Base-by-base conservation (phyloP, 2,888 invertebrate species). In the Amphipyra berbera region DNA sequence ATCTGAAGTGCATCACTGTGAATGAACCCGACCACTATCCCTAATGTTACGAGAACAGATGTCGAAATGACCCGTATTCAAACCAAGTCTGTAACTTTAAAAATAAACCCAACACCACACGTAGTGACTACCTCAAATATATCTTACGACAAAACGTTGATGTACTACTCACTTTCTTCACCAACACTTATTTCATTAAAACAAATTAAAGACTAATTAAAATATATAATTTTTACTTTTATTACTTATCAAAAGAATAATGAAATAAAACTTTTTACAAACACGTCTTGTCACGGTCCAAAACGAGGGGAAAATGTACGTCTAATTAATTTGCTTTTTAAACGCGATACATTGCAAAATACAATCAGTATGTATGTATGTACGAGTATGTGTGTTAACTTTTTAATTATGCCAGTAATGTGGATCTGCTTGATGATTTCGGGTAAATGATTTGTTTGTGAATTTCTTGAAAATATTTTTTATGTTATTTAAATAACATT, bases 41-140 rank as follows among this genome's bases (percentile, higher is more conserved):
- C 83, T 82, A 76, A 81, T 85, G 85, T 81, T 84, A 87, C 88
- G 81, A 83, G 84, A 79, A 82, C 83, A 85, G 83, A 83, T 90
- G 88, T 87, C 86, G 88, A 89, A 94, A 93, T 91, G 91, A 88
- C 88, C 84, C 84, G 82, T 79, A 85, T 89, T 85, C 85, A 55
- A 74, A 84, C 85, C 78, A 78, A 77, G 83, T 83, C 85, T 82
- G 83, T 83, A 88, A 86, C 81, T 76, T 81, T 84, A 86, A 86
- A 87, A 88, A 91, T 90, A 91, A 88, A 90, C 83, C 78, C 68
- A 63, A 70, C 65, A 63, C 53, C 49, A 82, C 82, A 83, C 82
- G 82, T 58, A 57, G 68, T 61, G 52, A 53, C 58, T 61, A 54
- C 76, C 65, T 47, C 41, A 69, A 72, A 90, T 61, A 64, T 64